Percentiles rank a stretch among this genome's conserved stretches.
Evolutionary conservation across 37 sponge, comb jelly and placozoan genomes (phyloP).

Genomic region (Bolinopsis microptera): DNA sequence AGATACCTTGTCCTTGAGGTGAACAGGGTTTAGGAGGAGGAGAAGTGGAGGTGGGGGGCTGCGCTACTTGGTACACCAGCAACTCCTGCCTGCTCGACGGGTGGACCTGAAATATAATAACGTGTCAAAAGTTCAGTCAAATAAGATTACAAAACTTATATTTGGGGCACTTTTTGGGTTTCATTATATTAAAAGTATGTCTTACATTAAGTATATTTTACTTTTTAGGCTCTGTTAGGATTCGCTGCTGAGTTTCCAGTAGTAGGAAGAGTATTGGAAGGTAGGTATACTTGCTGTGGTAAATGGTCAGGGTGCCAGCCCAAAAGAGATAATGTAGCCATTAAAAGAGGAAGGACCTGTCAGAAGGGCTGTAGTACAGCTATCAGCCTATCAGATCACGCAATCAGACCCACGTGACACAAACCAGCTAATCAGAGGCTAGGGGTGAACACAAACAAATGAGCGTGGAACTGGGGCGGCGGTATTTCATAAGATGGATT

Average conservation of each 20-base stretch:
- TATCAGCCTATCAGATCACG: neutral
- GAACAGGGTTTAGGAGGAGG: neutral
- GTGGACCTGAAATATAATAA: conserved; percentile 2
- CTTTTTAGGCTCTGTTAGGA: neutral
- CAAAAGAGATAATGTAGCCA: neutral
- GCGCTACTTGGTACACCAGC: conserved; percentile 53
- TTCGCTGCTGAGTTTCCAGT: neutral
- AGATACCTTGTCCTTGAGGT: neutral
- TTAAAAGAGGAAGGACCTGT: neutral
- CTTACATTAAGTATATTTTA: neutral
- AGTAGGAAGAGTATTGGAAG: neutral
- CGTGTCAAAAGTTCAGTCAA: too few species aligned
- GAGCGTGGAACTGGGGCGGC: neutral
- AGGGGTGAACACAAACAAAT: neutral
- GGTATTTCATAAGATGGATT: neutral
- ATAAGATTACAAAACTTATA: too few species aligned
- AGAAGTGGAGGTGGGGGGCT: neutral
- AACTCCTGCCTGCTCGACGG: neutral
- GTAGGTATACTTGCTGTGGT: too few species aligned
- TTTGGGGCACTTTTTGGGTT: neutral
- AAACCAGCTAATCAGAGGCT: neutral
- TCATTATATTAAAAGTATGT: too few species aligned
- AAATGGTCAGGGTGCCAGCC: neutral
- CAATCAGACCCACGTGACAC: neutral
- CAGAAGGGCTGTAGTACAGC: neutral